Evolutionary conservation across 2,113 vertebrate genomes (phyloP).

Genomic region (Lates calcarifer): DNA sequence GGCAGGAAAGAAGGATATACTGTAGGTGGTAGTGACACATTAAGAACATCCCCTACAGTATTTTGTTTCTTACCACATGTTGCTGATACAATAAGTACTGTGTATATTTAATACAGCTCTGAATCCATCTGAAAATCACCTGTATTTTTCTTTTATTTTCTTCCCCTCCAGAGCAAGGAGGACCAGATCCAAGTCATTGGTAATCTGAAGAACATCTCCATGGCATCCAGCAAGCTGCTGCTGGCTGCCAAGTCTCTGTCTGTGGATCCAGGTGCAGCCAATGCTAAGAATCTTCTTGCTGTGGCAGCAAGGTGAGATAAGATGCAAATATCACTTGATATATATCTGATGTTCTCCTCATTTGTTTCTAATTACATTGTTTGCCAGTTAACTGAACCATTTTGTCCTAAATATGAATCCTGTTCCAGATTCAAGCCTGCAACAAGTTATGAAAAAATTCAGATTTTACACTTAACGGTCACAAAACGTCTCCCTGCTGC

Average conservation of each 20-base stretch:
- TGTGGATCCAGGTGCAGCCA: slow-evolving; percentile 97
- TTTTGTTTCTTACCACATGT: not conserved
- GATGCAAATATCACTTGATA: not conserved
- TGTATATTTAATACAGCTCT: not conserved
- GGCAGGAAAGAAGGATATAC: slow-evolving; percentile 29
- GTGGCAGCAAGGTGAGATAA: slow-evolving; percentile 93
- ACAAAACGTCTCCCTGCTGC: slow-evolving; percentile 31
- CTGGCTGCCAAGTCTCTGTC: slow-evolving; percentile 98
- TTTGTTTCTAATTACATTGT: slow-evolving; percentile 1
- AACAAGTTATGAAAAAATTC: slow-evolving; percentile 16
- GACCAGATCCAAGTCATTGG: slow-evolving; percentile 99
- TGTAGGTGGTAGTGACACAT: slow-evolving; percentile 6
- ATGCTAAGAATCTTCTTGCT: slow-evolving; percentile 97
- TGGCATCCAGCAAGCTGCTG: slow-evolving; percentile 98
- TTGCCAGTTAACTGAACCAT: slow-evolving; percentile 1
- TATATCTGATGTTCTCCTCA: slow-evolving; percentile 11
- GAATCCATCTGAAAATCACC: not conserved
- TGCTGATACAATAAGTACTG: not conserved
- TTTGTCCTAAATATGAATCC: slow-evolving; percentile 14
- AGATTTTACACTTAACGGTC: slow-evolving; percentile 11
- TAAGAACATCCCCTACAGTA: not conserved
- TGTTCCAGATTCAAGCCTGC: slow-evolving; percentile 3
- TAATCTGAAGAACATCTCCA: slow-evolving; percentile 99
- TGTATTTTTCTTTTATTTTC: slow-evolving; percentile 2
- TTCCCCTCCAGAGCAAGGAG: slow-evolving; percentile 90